phyloP scores from a whole-genome alignment of 2,113 vertebrate genomes.

The Eurypyga helias region DNA sequence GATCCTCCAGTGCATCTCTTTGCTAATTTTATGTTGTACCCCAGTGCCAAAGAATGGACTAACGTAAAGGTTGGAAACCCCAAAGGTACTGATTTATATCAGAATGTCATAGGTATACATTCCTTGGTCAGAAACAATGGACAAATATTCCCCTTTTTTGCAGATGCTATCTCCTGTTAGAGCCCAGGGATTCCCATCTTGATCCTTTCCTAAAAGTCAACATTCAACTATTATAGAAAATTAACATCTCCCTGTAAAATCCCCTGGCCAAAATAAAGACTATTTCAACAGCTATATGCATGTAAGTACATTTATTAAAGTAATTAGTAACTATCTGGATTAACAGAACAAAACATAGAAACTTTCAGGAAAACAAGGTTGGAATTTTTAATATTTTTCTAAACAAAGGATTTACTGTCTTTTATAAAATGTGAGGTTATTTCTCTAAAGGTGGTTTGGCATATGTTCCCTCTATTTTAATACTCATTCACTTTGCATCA shows the following conservation, averaged over 20 bases:
- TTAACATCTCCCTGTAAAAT: background rate
- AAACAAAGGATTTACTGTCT: background rate
- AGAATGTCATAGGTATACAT: background rate
- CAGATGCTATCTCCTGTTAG: background rate
- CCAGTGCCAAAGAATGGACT: background rate
- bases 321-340: background rate
- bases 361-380: background rate
- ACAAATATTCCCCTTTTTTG: background rate
- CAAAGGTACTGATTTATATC: background rate
- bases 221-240: background rate
- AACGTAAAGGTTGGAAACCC: background rate
- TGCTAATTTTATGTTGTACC: background rate
- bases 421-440: background rate
- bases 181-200: rapidly evolving
- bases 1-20: background rate
- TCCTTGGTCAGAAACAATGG: background rate
- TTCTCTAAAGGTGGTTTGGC: slow-evolving; percentile 10
- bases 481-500: slow-evolving; percentile 58
- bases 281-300: background rate
- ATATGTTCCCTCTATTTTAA: background rate
- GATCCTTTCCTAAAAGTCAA: background rate
- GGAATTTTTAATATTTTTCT: background rate
- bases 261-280: background rate
- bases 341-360: background rate
- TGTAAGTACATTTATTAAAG: background rate